These are phyloP conservation scores for Paradisaea rubra DNA, from an alignment of 2,113 vertebrate genomes.

Conservation along the genomic window DNA sequence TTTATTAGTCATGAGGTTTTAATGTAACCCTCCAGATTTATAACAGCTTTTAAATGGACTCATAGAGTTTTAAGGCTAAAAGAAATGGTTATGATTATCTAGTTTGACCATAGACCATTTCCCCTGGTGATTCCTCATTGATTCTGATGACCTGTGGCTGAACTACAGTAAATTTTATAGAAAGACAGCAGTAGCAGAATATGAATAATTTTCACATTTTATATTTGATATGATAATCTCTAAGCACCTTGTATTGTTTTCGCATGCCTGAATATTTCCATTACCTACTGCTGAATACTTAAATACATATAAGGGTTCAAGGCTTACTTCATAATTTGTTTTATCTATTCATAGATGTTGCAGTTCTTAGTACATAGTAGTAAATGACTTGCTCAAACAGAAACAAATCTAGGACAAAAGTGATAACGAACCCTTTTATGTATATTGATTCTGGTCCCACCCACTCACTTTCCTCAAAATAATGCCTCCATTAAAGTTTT, in stretches of 20 bases:
- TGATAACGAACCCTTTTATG: background rate
- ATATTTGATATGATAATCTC: background rate
- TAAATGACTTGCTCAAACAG: background rate
- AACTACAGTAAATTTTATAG: constrained; percentile 15
- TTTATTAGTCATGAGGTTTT: constrained; percentile 21
- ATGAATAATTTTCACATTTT: background rate
- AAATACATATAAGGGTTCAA: background rate
- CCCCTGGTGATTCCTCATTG: constrained; percentile 12
- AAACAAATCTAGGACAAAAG: background rate
- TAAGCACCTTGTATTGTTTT: background rate
- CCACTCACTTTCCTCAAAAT: background rate
- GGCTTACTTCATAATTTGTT: background rate
- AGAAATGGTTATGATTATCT: constrained; percentile 31
- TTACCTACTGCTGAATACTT: background rate
- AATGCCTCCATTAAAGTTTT: background rate
- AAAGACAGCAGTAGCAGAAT: background rate
- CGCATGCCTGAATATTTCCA: background rate
- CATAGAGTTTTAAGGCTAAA: constrained; percentile 39
- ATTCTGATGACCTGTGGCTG: constrained; percentile 13
- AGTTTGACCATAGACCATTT: constrained; percentile 19
- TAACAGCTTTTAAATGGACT: constrained; percentile 10
- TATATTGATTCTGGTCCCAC: background rate
- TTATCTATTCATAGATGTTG: background rate
- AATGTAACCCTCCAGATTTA: constrained; percentile 17
- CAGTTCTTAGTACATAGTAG: background rate